Evolutionary conservation across 2,888 invertebrate species (phyloP), one percentile per base, ranked within the genome.

Genomic region (Danaus chrysippus): DNA sequence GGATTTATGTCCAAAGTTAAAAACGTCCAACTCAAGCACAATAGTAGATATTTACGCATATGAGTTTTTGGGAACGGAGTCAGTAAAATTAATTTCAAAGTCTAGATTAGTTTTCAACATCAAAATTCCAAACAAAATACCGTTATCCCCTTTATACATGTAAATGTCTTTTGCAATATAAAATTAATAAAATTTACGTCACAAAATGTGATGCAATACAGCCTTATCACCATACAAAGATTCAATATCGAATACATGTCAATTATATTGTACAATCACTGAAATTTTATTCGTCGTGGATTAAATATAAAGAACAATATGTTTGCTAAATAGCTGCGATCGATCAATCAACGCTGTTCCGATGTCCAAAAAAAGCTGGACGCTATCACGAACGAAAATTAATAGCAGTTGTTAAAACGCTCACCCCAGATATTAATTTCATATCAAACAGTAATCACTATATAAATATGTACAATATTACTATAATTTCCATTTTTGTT

Each of bases 281-380:
- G 23, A 34, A 34, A 34, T 34, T 61, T 76, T 76, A 82, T 81
- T 77, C 75, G 82, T 83, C 73, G 74, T 69, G 65, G 76, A 78
- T 81, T 78, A 76, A 81, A 77, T 71, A 72, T 70, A 68, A 34
- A 68, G 66, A 69, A 69, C 70, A 68, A 71, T 73, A 73, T 73
- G 73, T 75, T 76, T 66, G 76, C 76, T 77, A 77, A 77, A 79
- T 76, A 74, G 72, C 71, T 68, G 66, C 62, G 68, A 69, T 64
- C 75, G 67, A 79, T 81, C 80, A 75, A 78, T 79, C 79, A 81
- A 68, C 64, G 62, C 64, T 73, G 77, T 77, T 79, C 63, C 77
- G 63, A 66, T 60, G 69, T 66, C 71, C 66, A 68, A 72, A 72
- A 72, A 72, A 73, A 69, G 70, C 71, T 54, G 63, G 66, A 64